phyloP scores from a whole-genome alignment of 2,113 vertebrate genomes.

The Pygathrix nemaeus region DNA sequence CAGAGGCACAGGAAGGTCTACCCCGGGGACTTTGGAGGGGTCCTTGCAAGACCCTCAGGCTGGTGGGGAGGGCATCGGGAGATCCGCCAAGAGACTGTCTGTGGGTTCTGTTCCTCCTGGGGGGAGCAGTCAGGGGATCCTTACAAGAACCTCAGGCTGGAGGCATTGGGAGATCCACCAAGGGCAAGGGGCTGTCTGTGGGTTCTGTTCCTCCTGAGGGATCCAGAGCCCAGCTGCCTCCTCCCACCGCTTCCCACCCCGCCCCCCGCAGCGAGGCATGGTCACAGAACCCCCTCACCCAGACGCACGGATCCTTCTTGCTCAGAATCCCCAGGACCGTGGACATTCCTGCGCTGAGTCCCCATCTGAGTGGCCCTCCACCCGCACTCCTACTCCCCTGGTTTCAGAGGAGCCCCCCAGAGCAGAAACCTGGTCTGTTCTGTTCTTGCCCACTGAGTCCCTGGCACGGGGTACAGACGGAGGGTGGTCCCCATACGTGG shows the following conservation, averaged over 20 bases:
- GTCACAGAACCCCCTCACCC: background rate
- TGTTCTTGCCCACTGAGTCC: accelerated
- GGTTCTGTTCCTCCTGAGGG: background rate
- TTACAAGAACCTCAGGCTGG: background rate
- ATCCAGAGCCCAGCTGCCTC: background rate
- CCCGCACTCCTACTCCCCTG: too few relatives aligned
- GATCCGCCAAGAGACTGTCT: too few relatives aligned
- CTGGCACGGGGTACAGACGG: background rate
- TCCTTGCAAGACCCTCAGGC: background rate
- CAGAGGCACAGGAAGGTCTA: background rate
- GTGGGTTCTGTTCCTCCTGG: background rate
- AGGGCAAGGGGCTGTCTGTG: background rate
- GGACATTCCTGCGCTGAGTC: background rate
- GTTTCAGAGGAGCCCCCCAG: background rate
- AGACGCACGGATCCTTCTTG: background rate
- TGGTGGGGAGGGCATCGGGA: background rate
- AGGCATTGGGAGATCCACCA: too few relatives aligned
- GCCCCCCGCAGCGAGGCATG: too few relatives aligned
- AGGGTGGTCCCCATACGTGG: too few relatives aligned
- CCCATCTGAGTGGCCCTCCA: background rate
- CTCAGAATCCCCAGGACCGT: background rate
- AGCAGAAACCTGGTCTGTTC: background rate
- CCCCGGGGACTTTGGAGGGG: background rate
- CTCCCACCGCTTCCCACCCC: background rate
- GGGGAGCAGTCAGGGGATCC: too few relatives aligned